Conservation (phyloP, 2,113 vertebrate species). For the Paramormyrops kingsleyae region DNA sequence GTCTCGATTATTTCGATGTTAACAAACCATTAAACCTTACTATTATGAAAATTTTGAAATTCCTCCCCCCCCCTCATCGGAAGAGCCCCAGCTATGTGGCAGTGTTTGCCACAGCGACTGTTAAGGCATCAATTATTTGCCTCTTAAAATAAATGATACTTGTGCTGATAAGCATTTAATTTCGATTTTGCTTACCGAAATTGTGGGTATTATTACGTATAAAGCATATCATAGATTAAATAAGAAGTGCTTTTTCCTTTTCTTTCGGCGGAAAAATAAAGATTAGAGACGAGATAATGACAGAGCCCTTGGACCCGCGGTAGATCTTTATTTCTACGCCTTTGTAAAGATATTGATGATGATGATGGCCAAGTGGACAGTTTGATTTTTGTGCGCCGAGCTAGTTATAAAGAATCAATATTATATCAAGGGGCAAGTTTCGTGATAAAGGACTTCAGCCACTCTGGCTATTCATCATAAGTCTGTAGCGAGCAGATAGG, state of each 20-base stretch:
- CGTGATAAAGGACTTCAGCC: slow-evolving; percentile 99
- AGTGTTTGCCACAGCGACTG: neutral
- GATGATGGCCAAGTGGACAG: slow-evolving; percentile 98
- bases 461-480: slow-evolving; percentile 99
- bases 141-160: slow-evolving; percentile 24
- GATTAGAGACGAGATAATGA: slow-evolving; percentile 84
- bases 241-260: slow-evolving; percentile 55
- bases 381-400: slow-evolving; percentile 99
- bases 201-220: slow-evolving; percentile 3
- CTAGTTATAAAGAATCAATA: slow-evolving; percentile 99
- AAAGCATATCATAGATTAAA: slow-evolving; percentile 41
- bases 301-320: slow-evolving; percentile 59
- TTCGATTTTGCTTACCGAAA: slow-evolving; percentile 25
- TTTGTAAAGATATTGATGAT: slow-evolving; percentile 99
- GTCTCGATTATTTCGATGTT: slow-evolving; percentile 7
- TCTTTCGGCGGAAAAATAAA: slow-evolving; percentile 87
- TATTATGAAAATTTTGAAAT: slow-evolving; percentile 18
- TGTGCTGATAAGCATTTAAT: slow-evolving; percentile 19
- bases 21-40: slow-evolving; percentile 40
- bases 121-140: slow-evolving; percentile 20
- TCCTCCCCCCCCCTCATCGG: neutral
- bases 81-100: neutral
- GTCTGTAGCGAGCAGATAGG: slow-evolving; percentile 99
- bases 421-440: slow-evolving; percentile 99
- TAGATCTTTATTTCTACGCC: slow-evolving; percentile 87